Conservation (phyloP, 2,888 invertebrate species). For the Cryptocheilus praepositus region DNA sequence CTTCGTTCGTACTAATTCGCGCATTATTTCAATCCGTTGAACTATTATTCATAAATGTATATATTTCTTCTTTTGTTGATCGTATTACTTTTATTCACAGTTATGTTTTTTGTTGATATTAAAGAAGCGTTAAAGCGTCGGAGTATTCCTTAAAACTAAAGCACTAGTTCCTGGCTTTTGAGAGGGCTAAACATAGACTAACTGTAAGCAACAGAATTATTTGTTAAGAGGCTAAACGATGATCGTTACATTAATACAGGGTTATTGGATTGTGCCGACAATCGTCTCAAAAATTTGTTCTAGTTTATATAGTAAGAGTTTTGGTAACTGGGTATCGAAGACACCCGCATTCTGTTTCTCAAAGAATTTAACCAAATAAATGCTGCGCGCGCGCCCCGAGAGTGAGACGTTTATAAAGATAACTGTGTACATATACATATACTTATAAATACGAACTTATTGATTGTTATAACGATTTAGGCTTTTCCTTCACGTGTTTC, state of each 20-base stretch:
- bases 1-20: no score
- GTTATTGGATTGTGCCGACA: conserved; percentile 42
- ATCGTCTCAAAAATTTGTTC: conserved; percentile 35
- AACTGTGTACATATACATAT: conserved; percentile 3
- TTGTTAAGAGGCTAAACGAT: conserved; percentile 50
- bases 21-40: not conserved
- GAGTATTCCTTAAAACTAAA: conserved; percentile 16
- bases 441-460: conserved; percentile 35
- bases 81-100: not conserved
- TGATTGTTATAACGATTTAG: conserved; percentile 49
- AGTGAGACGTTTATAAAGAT: no score
- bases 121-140: not conserved
- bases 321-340: conserved; percentile 27
- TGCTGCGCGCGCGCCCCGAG: not conserved
- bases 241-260: conserved; percentile 49
- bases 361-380: conserved; percentile 40
- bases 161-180: conserved; percentile 47
- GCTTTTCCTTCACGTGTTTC: conserved; percentile 47
- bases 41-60: conserved; percentile 1
- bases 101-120: conserved; percentile 2
- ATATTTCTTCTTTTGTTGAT: not conserved
- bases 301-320: conserved; percentile 41
- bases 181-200: conserved; percentile 13
- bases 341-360: conserved; percentile 34
- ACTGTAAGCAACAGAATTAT: conserved; percentile 27